These are phyloP conservation scores for Drepana arcuata DNA, from an alignment of 1,140 invertebrate genomes.

Conservation along the genomic window DNA sequence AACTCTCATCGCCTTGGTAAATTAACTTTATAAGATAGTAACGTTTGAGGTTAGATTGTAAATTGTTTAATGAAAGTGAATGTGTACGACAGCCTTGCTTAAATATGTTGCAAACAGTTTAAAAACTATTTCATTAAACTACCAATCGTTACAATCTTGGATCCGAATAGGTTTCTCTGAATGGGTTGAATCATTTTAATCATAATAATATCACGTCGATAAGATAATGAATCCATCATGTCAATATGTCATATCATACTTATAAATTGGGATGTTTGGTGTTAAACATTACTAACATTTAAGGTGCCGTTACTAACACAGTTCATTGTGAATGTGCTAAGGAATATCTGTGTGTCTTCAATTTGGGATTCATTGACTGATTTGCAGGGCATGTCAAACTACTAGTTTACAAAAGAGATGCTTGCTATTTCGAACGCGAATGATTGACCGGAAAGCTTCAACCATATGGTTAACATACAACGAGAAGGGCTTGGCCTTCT, in stretches of 20 bases:
- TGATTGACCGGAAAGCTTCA: slow-evolving; percentile 31
- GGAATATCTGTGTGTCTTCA: slow-evolving; percentile 69
- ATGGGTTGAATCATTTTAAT: slow-evolving; percentile 23
- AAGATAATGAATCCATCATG: slow-evolving; percentile 19
- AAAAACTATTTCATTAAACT: background rate
- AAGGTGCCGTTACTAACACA: slow-evolving; percentile 16
- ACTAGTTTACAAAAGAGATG: slow-evolving; percentile 45
- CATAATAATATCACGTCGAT: too few species aligned
- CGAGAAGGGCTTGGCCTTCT: slow-evolving; percentile 61
- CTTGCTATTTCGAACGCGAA: slow-evolving; percentile 40
- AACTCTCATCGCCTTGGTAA: slow-evolving; percentile 9
- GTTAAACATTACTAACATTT: slow-evolving; percentile 32
- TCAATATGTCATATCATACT: background rate
- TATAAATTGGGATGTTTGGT: slow-evolving; percentile 30
- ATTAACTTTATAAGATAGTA: slow-evolving; percentile 32
- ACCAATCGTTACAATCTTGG: slow-evolving; percentile 18
- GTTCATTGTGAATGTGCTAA: slow-evolving; percentile 41
- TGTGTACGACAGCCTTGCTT: slow-evolving; percentile 1
- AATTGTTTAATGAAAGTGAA: slow-evolving; percentile 22
- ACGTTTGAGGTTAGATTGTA: slow-evolving; percentile 7
- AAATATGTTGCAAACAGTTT: background rate
- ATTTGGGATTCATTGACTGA: slow-evolving; percentile 61
- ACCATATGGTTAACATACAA: slow-evolving; percentile 63
- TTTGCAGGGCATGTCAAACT: slow-evolving; percentile 65
- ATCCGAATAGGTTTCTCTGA: slow-evolving; percentile 17